Evolutionary conservation across 2,888 invertebrate species (phyloP), one percentile per base, ranked within the genome.

Genomic region (Tolmerus cingulatus): DNA sequence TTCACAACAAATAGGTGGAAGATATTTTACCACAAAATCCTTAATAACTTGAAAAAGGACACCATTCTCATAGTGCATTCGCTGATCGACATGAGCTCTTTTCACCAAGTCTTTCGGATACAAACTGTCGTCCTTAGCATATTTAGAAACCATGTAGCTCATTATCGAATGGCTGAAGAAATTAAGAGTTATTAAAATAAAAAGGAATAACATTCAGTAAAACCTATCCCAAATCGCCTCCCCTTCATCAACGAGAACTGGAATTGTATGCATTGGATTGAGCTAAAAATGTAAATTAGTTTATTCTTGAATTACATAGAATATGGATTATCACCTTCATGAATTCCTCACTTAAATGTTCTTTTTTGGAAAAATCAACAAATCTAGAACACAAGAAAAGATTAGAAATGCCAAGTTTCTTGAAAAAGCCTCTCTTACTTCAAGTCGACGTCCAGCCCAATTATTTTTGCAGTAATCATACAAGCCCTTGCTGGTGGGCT

Each of bases 401-500:
- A 51, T 51, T n/a, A 51, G 12, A 51, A 51, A 51, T 51, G 16
- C 16, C 1, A 9, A n/a, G 16, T 51, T 5, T 51, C 9, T n/a
- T 40, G 2, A 40, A 37, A 16, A 51, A 51, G 3, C 46, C 14
- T 55, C 34, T 51, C 12, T 40, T 14, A 43, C 37, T 34, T 46
- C 46, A 57, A 37, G 12, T 27, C 19, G 5, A 34, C 9, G 34
- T 40, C 40, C 40, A 40, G 40, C 3, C 40, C 40, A 40, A 40
- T 40, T 40, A 40, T 0, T 40, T 40, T 40, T 40, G 40, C 40
- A 12, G 40, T 40, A 40, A 96, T 91, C 43, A 94, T 92, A 14
- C 95, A 95, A 0, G 94, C 92, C 8, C 96, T 93, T 91, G 95
- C 95, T 8, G 96, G 96, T 1, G 95, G 93, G 89, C 95, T 96